Conservation (phyloP, 2,113 vertebrate species). For the Colistium nudipinnis region DNA sequence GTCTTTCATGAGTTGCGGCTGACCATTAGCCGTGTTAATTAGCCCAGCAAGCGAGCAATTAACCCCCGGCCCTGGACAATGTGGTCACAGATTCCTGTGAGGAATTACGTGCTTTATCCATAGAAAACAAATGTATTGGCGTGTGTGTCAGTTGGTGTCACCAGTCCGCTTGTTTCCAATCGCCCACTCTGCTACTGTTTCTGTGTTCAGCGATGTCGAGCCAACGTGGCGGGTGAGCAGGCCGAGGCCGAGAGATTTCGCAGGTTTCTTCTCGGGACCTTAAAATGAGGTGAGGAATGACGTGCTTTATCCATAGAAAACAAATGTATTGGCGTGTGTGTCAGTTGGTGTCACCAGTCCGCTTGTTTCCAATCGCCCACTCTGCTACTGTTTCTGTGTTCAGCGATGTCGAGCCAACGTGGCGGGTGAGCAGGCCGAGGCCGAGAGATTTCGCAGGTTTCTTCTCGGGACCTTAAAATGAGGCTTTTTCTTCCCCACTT, state of each 20-base stretch:
- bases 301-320: too few species aligned
- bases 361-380: conserved; percentile 20
- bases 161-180: conserved; percentile 16
- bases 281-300: too few species aligned
- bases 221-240: not conserved
- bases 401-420: not conserved
- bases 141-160: conserved; percentile 6
- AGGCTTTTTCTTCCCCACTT: not conserved
- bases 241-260: not conserved
- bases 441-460: not conserved
- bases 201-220: not conserved
- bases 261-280: not conserved
- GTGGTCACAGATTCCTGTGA: conserved; percentile 61
- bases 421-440: not conserved
- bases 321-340: too few species aligned
- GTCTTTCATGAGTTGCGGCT: conserved; percentile 51
- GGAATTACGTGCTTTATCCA: conserved; percentile 63
- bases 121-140: conserved; percentile 13
- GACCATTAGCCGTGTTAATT: conserved; percentile 70
- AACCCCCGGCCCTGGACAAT: conserved; percentile 72
- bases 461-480: not conserved
- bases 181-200: not conserved
- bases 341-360: not conserved
- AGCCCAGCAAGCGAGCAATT: conserved; percentile 69
- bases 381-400: not conserved